These are phyloP conservation scores for Epizoanthus ramosus DNA, from an alignment of 92 coral and sea anemone genomes.

Conservation along the genomic window DNA sequence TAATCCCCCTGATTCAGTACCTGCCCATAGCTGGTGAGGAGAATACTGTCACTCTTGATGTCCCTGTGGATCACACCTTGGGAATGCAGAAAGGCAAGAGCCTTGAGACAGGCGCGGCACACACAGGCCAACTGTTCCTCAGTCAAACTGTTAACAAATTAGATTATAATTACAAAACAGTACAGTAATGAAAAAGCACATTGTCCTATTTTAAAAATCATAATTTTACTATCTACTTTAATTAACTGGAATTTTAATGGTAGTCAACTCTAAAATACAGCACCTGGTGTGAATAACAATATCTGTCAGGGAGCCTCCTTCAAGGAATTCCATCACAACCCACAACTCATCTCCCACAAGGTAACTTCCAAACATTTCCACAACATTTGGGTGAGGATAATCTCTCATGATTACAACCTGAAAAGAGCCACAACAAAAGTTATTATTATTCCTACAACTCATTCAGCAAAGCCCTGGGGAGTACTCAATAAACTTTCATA, in stretches of 20 bases:
- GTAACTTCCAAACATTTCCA: slow-evolving; percentile 98
- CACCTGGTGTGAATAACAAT: slow-evolving; percentile 94
- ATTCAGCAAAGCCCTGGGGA: no score
- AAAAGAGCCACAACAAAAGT: no score
- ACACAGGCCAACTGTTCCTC: slow-evolving; percentile 98
- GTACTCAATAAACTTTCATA: no score
- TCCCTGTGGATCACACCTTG: slow-evolving; percentile 99
- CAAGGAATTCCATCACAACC: slow-evolving; percentile 98
- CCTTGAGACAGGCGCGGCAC: slow-evolving; percentile 89
- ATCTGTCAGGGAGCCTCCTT: slow-evolving; percentile 97
- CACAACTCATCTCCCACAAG: slow-evolving; percentile 94
- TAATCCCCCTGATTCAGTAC: slow-evolving; percentile 46
- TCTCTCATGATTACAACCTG: slow-evolving; percentile 90
- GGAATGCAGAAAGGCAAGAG: slow-evolving; percentile 93
- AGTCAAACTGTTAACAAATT: slow-evolving; percentile 64
- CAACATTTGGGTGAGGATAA: slow-evolving; percentile 96
- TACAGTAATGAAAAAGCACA: no score
- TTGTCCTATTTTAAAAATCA: no score
- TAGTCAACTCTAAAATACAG: background rate
- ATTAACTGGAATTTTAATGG: background rate
- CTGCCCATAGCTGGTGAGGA: slow-evolving; percentile 90
- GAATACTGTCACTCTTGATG: slow-evolving; percentile 96
- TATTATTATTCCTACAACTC: no score
- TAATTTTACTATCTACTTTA: no score
- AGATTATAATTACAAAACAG: no score